These are phyloP conservation scores for Nematostella vectensis DNA, from an alignment of 92 coral and sea anemone genomes.

Conservation along the genomic window DNA sequence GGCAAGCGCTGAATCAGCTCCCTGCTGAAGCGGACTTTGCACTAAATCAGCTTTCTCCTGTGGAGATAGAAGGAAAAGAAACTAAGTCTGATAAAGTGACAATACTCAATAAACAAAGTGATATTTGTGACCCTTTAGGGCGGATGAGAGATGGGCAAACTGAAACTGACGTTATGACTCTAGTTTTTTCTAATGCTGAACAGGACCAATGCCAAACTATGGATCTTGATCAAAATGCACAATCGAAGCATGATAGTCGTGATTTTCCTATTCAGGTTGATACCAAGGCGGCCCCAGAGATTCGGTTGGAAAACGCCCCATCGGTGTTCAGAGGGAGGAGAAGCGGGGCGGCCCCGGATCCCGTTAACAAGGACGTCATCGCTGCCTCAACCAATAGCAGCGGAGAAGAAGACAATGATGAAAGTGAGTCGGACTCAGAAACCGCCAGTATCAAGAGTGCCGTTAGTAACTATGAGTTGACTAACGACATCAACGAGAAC, in stretches of 20 bases:
- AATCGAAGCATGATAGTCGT: neutral
- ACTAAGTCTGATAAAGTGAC: neutral
- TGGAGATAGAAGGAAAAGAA: too few species aligned
- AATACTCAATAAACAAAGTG: neutral
- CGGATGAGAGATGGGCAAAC: neutral
- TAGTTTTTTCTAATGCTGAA: neutral
- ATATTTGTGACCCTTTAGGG: neutral
- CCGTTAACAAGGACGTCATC: neutral
- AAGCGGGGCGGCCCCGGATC: neutral
- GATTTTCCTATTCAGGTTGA: neutral
- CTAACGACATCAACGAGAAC: constrained; percentile 30
- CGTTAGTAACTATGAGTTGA: constrained; percentile 28
- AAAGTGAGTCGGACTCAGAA: constrained; percentile 1
- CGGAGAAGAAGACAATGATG: neutral
- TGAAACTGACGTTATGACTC: neutral
- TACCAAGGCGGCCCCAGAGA: neutral
- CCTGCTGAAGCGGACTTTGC: too few species aligned
- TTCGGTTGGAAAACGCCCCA: neutral
- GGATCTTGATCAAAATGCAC: neutral
- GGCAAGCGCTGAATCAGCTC: too few species aligned
- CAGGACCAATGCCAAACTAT: neutral
- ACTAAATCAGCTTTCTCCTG: too few species aligned
- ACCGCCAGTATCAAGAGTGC: constrained; percentile 19
- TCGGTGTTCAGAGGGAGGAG: too few species aligned
- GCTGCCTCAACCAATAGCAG: neutral